Evolutionary conservation across 2,113 vertebrate species (phyloP).

Genomic region (Lathamus discolor): DNA sequence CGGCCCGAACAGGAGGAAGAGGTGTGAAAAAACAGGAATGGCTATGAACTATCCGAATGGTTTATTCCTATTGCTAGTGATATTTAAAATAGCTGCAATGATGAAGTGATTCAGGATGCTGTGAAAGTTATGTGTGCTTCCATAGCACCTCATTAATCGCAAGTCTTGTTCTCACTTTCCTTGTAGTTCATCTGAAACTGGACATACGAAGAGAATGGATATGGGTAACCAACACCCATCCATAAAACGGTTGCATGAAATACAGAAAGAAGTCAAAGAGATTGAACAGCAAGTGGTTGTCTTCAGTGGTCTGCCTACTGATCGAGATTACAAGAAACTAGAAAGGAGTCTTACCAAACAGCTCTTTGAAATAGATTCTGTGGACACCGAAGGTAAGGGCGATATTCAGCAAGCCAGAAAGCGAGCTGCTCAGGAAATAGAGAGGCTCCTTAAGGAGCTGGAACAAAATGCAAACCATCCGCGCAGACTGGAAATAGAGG

Average conservation of each 20-base stretch:
- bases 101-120: not conserved
- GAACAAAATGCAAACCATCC: slow-evolving; percentile 94
- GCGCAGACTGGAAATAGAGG: slow-evolving; percentile 84
- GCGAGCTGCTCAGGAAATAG: slow-evolving; percentile 87
- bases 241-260: slow-evolving; percentile 87
- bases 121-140: not conserved
- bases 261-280: slow-evolving; percentile 86
- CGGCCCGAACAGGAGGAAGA: not conserved
- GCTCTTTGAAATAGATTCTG: slow-evolving; percentile 92
- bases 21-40: too few relatives aligned
- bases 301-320: slow-evolving; percentile 89
- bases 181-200: slow-evolving; percentile 68
- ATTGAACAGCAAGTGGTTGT: slow-evolving; percentile 88
- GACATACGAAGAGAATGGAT: slow-evolving; percentile 87
- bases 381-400: slow-evolving; percentile 88
- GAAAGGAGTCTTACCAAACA: slow-evolving; percentile 87
- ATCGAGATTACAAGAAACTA: slow-evolving; percentile 89
- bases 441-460: slow-evolving; percentile 89
- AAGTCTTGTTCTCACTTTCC: not conserved
- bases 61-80: fast-evolving
- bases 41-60: fast-evolving
- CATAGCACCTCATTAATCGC: not conserved
- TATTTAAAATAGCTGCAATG: not conserved
- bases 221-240: slow-evolving; percentile 91
- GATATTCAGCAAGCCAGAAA: slow-evolving; percentile 91